These are phyloP conservation scores for Trinectes maculatus DNA, from an alignment of 2,113 vertebrate genomes.

Conservation along the genomic window DNA sequence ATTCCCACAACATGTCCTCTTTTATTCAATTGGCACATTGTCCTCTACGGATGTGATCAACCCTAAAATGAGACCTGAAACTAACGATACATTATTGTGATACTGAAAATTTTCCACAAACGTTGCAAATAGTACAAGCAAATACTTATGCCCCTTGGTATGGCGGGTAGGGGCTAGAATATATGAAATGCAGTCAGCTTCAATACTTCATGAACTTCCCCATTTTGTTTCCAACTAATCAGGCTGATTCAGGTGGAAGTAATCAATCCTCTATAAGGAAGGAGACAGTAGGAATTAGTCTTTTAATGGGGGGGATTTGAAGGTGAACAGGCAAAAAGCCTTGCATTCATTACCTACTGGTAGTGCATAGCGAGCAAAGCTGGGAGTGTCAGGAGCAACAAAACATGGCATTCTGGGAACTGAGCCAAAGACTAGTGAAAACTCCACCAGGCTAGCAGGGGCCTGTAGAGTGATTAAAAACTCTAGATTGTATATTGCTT, in stretches of 20 bases:
- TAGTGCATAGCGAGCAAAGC: constrained; percentile 34
- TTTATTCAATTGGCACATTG: not conserved
- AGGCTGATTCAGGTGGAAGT: constrained; percentile 34
- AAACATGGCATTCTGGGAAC: constrained; percentile 61
- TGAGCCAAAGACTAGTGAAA: constrained; percentile 47
- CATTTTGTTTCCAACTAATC: constrained; percentile 12
- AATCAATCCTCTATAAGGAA: not conserved
- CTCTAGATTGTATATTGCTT: not conserved
- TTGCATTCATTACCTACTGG: constrained; percentile 16
- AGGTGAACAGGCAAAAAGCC: constrained; percentile 38
- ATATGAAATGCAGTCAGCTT: no score
- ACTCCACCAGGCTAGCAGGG: constrained; percentile 23
- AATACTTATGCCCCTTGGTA: no score
- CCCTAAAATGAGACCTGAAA: no score
- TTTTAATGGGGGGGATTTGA: constrained; percentile 27
- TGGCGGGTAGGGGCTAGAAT: no score
- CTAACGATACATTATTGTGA: no score
- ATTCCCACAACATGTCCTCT: not conserved
- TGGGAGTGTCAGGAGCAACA: constrained; percentile 55
- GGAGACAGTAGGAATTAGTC: constrained; percentile 23
- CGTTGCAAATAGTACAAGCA: no score
- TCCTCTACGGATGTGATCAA: no score
- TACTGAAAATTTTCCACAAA: no score
- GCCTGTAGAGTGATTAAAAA: constrained; percentile 27
- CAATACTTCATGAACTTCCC: not conserved